Base-by-base conservation (phyloP, 2,797 vertebrate genomes). In the Poeciliopsis infans region DNA sequence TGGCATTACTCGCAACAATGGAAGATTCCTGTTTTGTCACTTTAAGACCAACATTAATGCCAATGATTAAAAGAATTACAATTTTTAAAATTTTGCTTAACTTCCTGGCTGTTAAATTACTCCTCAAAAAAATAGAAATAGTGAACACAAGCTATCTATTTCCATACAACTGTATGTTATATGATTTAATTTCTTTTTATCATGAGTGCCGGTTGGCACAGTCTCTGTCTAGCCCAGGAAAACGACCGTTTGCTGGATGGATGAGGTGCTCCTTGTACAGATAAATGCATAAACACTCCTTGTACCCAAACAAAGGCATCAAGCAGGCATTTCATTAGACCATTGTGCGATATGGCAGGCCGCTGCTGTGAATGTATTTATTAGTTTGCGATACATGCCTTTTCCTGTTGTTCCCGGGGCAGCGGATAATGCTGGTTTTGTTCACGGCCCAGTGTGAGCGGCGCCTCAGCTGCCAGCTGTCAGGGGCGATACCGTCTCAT, bases 401-500 rank as follows among this genome's bases (percentile, higher is more conserved):
- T 92, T 95, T 91, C 92, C 90, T 87, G 91, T 92, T 88, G 94
- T 96, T 95, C 94, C 94, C 85, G 90, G 87, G 92, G 87, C 91
- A 91, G 93, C 83, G 93, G 91, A 94, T 92, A 94, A 93, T 86
- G 93, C 93, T 80, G 95, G 94, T 95, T 95, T 96, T 95, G 91
- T 93, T 94, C 93, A 83, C 85, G 92, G 90, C 89, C 86, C 96
- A 92, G 94, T 96, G 90, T 94, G 95, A 95, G 79, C 79, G 92
- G 94, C 93, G 95, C 95, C 94, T 95, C 93, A 96, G 92, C 93
- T 94, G 92, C 96, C 97, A 97, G 97, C 97, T 97, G 97, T 97
- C 96, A 93, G 92, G 87, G 87, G 93, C 87, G 95, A 93, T 94
- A 95, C 92, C 80, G 94, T 88, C 93, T 96, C 95, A 90, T 94